phyloP scores from a whole-genome alignment of 2,888 invertebrate species.

The Drosophila quinaria region DNA sequence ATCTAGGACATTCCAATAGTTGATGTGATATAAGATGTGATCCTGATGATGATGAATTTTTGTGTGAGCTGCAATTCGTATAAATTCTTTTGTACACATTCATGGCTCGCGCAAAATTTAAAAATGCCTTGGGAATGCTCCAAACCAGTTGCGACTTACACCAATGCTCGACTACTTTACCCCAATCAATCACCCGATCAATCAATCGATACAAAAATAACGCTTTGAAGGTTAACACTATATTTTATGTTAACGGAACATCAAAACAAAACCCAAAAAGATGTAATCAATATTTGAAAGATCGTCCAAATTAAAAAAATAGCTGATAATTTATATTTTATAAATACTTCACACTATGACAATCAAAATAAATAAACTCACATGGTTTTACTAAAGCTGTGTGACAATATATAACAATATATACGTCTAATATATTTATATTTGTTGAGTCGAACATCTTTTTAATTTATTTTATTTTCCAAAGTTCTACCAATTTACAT shows the following conservation, averaged over 20 bases:
- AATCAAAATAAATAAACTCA: neutral
- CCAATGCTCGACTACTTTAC: neutral
- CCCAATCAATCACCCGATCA: neutral
- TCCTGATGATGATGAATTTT: neutral
- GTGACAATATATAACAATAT: neutral
- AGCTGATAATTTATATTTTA: slow-evolving; percentile 1
- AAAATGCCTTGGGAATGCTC: neutral
- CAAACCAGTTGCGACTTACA: slow-evolving; percentile 1
- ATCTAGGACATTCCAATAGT: neutral
- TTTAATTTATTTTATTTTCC: no score
- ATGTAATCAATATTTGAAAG: neutral
- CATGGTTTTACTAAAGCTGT: neutral
- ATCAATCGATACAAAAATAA: neutral
- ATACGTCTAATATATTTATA: neutral
- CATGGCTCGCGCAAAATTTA: neutral
- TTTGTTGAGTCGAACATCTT: no score
- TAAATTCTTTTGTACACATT: slow-evolving; percentile 36
- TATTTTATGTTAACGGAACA: neutral
- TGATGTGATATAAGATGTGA: neutral
- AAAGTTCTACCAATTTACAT: neutral
- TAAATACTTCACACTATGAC: neutral
- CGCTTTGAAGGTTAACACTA: neutral
- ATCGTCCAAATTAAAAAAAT: slow-evolving; percentile 1
- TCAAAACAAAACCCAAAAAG: no score
- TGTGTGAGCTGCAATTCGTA: slow-evolving; percentile 25